Base-by-base conservation (phyloP, 2,888 invertebrate genomes). In the Archaeoteleia sp. region DNA sequence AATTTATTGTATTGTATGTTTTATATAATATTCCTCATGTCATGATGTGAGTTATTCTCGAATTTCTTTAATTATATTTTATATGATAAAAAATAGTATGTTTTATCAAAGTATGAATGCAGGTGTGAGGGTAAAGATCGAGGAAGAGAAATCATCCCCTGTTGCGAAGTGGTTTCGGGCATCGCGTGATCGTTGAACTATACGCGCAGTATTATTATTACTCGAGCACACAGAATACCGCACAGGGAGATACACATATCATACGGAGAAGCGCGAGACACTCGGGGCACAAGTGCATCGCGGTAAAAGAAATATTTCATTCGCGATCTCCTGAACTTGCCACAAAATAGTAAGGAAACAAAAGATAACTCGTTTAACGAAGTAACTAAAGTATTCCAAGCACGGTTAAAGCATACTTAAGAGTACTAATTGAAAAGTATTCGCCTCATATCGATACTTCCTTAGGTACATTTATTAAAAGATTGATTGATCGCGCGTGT, bases 141-240 rank as follows among this genome's bases (percentile, higher is more conserved):
- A 23, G 2, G 14, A 23, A 60, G 68, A 72, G 46, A 51, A 62
- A 70, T 72, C 68, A 70, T 68, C 67, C 65, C 61, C 58, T 48
- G 61, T 42, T 46, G 46, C 12, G 62, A 54, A 29, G 32, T 15
- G 40, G 42, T 23, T 54, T 63, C 55, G 45, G 43, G 20, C 25
- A 60, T 60, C 43, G 60, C 60, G 60, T 60, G 60, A 48, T 51
- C 20, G 37, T 39, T 30, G 27, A 13, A 45, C 20, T 12, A 8
- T 61, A 25, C 40, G 25, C 37, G 51, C 45, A 39, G 37, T 45
- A 32, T 51, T 53, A 42, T 54, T 62, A 62, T 43, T 53, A 49
- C 46, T 51, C 23, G 42, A 20, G 48, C 34, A 14, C 13, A 39
- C 10, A 48, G 32, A 20, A 49, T 63, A 20, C 55, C 63, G 55